Evolutionary conservation across 2,113 vertebrate species (phyloP), one percentile per base, ranked within the genome.

Genomic region (Chauna torquata): DNA sequence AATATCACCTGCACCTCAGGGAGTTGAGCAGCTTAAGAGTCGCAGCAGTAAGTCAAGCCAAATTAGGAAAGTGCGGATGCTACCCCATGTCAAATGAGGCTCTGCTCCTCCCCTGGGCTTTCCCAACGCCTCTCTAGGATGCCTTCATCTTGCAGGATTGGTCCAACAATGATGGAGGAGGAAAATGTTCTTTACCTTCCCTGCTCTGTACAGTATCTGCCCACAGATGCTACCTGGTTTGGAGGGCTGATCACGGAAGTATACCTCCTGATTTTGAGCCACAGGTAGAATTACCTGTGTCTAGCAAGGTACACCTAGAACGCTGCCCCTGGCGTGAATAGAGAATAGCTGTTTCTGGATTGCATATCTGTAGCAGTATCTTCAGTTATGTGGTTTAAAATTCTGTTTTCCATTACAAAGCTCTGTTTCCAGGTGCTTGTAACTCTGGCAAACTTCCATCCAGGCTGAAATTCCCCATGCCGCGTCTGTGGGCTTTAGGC

Each of bases 1-100:
- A 96, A 96, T 97, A 95, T 86, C 90, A 96, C 68, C 86, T 82
- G 69, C 68, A 79, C 93, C 91, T 95, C 66, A 32, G 90, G 92
- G 90, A 97, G 82, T 6, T 57, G 42, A 90, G 80, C 3, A 3
- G 86, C 59, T 93, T 0, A 1, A 92, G 77, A 24, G 0, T 74
- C 87, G 82, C 50, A 70, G 62, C 30, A 71, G 20, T 88, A 80
- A 88, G 55, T 91, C 42, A 70, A 66, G 62, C 28, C 83, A 74
- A 79, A 66, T 71, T 74, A 74, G 49, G 89, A 69, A 79, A 85
- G 4, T 40, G 71, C 76, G 61, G 40, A 59, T 90, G 66, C 75
- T 86, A 14, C 78, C 64, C 49, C 34, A 1, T 16, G 64, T 45
- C 32, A 80, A 66, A 66, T 24, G 49, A 82, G 42, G 28, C 23